These are phyloP conservation scores for Cyanocitta stelleri DNA, from an alignment of 2,113 vertebrate species.

Conservation along the genomic window DNA sequence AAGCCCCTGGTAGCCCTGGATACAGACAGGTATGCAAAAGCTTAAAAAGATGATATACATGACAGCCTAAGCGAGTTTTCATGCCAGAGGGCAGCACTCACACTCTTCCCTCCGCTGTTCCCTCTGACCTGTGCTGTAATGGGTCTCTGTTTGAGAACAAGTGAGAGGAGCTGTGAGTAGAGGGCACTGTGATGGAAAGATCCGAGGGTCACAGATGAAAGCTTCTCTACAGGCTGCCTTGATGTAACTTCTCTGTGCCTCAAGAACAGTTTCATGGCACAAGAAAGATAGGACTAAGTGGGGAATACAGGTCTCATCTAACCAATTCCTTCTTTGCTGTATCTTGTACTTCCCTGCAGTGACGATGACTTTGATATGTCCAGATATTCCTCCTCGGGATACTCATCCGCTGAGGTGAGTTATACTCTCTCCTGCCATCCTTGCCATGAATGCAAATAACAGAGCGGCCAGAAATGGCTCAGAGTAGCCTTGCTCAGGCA, in stretches of 20 bases:
- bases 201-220: background rate
- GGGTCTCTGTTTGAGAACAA: background rate
- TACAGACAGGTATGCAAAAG: constrained; percentile 88
- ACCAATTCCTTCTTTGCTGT: constrained; percentile 1
- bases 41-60: background rate
- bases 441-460: background rate
- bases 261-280: background rate
- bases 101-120: background rate
- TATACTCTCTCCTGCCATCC: background rate
- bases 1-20: constrained; percentile 97
- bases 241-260: background rate
- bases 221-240: background rate
- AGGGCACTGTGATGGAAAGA: background rate
- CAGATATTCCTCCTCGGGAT: constrained; percentile 97
- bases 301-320: background rate
- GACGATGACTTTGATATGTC: constrained; percentile 99
- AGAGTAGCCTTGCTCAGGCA: background rate
- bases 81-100: background rate
- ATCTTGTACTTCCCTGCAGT: constrained; percentile 67
- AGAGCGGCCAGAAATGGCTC: background rate
- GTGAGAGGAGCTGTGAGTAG: background rate
- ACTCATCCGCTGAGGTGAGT: constrained; percentile 98
- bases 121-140: rapidly evolving
- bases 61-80: background rate
- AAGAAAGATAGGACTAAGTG: background rate